phyloP scores from a whole-genome alignment of 2,113 vertebrate genomes.

The Poicephalus gulielmi region DNA sequence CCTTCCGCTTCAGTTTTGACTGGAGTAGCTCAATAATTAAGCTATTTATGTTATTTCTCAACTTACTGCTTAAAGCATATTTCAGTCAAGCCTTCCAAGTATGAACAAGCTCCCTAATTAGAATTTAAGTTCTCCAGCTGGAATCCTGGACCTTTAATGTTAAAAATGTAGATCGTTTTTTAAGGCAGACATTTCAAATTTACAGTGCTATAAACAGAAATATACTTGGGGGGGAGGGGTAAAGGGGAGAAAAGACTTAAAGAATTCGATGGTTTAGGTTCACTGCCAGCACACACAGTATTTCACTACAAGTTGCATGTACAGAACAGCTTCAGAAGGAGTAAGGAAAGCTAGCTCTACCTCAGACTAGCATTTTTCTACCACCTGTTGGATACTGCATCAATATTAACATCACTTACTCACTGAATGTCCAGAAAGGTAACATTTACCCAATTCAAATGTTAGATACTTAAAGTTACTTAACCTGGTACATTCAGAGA shows the following conservation, averaged over 20 bases:
- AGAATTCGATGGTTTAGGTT: background rate
- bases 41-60: background rate
- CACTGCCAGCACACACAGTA: background rate
- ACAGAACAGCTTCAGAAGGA: background rate
- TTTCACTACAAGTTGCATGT: background rate
- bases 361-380: background rate
- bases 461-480: background rate
- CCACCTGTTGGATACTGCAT: background rate
- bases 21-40: background rate
- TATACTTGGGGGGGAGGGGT: fast-evolving
- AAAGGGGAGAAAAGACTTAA: background rate
- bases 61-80: background rate
- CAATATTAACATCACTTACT: background rate
- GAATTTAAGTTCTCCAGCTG: background rate
- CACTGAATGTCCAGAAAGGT: background rate
- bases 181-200: background rate
- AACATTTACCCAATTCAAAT: background rate
- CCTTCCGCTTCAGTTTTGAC: background rate
- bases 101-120: background rate
- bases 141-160: background rate
- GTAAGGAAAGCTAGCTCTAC: background rate
- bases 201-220: background rate
- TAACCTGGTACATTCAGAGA: background rate
- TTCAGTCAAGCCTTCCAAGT: background rate
- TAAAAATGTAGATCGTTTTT: background rate